Conservation (phyloP, 2,888 invertebrate species). For the Periphyllus acericola region DNA sequence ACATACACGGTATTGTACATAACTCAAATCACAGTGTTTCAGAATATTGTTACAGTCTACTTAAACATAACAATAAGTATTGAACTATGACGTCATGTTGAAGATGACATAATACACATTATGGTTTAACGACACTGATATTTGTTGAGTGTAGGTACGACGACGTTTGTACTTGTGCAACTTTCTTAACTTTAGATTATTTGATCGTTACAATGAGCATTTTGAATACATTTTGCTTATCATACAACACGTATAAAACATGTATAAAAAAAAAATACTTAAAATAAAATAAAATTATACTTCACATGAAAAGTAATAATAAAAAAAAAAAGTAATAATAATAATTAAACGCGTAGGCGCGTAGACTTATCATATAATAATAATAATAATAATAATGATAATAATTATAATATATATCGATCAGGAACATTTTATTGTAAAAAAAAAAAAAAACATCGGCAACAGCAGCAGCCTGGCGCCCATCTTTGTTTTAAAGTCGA, state of each 20-base stretch:
- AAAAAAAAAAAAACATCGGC: slow-evolving; percentile 35
- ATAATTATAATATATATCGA: no score
- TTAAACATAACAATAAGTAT: slow-evolving; percentile 37
- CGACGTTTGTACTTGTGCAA: slow-evolving; percentile 48
- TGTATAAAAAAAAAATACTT: slow-evolving; percentile 37
- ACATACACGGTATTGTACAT: slow-evolving; percentile 29
- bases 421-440: slow-evolving; percentile 56
- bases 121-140: neutral
- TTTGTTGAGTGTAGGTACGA: slow-evolving; percentile 21
- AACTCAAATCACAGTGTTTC: slow-evolving; percentile 41
- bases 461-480: slow-evolving; percentile 25
- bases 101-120: neutral
- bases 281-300: slow-evolving; percentile 35
- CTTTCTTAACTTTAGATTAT: slow-evolving; percentile 43
- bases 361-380: slow-evolving; percentile 27
- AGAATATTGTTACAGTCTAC: slow-evolving; percentile 36
- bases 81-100: slow-evolving; percentile 6
- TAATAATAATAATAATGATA: neutral
- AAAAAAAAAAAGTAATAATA: slow-evolving; percentile 12
- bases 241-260: neutral
- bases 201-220: slow-evolving; percentile 58
- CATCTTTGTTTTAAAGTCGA: slow-evolving; percentile 32
- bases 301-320: slow-evolving; percentile 19
- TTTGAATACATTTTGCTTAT: slow-evolving; percentile 40
- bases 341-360: neutral